These are phyloP conservation scores for Danio aesculapii DNA, from an alignment of 2,797 vertebrate genomes.

Conservation along the genomic window DNA sequence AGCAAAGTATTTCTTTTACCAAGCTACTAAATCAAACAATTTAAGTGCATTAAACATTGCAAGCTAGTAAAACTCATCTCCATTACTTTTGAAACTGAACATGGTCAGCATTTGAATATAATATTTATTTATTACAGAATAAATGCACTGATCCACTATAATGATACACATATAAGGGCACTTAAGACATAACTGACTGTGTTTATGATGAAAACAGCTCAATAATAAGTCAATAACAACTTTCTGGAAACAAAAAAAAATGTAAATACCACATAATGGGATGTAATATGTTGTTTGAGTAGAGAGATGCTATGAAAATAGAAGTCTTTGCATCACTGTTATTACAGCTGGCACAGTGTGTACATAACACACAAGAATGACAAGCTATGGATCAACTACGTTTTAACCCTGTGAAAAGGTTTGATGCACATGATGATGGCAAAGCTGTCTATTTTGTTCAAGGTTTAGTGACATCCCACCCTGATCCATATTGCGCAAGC, in stretches of 20 bases:
- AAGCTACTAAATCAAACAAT: neutral
- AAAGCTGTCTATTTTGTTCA: conserved; percentile 23
- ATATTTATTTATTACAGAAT: no score
- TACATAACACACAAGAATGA: neutral
- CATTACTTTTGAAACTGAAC: no score
- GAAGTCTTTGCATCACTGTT: conserved; percentile 21
- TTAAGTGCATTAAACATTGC: neutral
- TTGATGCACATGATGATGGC: neutral
- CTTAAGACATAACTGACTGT: no score
- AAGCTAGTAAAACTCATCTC: no score
- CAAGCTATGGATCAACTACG: neutral
- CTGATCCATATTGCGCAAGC: conserved; percentile 56
- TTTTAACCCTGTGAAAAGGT: conserved; percentile 3
- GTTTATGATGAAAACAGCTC: neutral
- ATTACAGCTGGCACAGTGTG: conserved; percentile 18
- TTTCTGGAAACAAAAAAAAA: neutral
- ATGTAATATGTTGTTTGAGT: neutral
- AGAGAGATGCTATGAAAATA: conserved; percentile 2
- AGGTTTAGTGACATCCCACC: conserved; percentile 52
- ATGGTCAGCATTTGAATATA: no score
- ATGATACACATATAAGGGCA: no score
- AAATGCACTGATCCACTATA: no score
- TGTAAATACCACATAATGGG: neutral
- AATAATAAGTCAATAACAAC: neutral
- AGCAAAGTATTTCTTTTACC: neutral